Base-by-base conservation (phyloP, 2,113 vertebrate species). In the Opisthocomus hoazin region DNA sequence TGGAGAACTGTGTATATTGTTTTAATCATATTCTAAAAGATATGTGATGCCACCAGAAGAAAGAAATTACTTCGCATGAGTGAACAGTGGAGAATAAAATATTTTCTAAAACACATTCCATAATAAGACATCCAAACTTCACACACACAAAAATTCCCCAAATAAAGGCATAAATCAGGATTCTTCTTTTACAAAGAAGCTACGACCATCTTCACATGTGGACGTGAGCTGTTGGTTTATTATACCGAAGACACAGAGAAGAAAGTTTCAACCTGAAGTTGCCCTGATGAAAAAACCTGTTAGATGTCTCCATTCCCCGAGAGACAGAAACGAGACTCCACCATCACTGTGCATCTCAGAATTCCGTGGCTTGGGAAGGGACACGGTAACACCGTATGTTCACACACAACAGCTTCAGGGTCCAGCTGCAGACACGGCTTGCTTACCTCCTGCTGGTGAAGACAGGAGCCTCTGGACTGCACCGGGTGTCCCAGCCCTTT, bases 401-500 rank as follows among this genome's bases (percentile, higher is more conserved):
- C 32, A 20, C 3, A 15, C 6, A 7, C 3, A 3, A 13, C 1
- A 37, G 78, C 69, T 22, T n/a, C 2, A 6, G 10, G 30, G 27
- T 4, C 39, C n/a, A 6, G 14, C 75, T 12, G 4, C 23, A 54
- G 45, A 10, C 56, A 4, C 0, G 2, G 15, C 23, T 71, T 21
- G 43, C 76, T 89, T 69, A 99, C 99, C 98, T 98, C 96, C 97
- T 98, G 92, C 99, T 99, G 95, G 95, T 98, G 90, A 99, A 99
- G n/a, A 98, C 82, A 1, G 99, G 97, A 8, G 63, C 75, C 50
- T 97, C 97, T 0, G 97, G 95, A 4, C 81, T 93, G 18, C 95
- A 90, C 78, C 99, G 97, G 76, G 98, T 98, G 97, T 99, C 99
- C 99, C 99, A 99, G 92, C 98, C 99, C 90, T 98, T 99, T 7